phyloP scores from a whole-genome alignment of 2,113 vertebrate genomes.

The Eretmochelys imbricata region DNA sequence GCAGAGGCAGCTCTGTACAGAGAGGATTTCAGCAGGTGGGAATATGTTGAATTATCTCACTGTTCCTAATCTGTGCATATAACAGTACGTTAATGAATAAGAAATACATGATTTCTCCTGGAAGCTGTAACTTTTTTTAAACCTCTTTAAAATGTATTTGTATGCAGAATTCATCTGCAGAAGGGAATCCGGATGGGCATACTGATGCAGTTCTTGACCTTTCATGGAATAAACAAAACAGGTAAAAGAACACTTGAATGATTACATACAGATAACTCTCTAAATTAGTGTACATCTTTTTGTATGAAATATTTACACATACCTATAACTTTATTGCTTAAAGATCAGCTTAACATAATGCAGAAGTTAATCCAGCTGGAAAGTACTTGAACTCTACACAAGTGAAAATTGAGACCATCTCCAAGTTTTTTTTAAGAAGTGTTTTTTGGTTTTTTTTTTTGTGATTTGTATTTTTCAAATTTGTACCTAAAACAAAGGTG shows the following conservation, averaged over 20 bases:
- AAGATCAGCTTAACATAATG: neutral
- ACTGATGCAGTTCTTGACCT: conserved; percentile 93
- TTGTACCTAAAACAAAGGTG: neutral
- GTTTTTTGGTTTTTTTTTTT: neutral
- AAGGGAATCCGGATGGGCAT: conserved; percentile 84
- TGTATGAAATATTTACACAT: neutral
- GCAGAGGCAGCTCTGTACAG: neutral
- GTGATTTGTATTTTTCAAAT: neutral
- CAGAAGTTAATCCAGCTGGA: neutral
- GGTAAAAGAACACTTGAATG: conserved; percentile 75
- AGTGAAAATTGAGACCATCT: neutral
- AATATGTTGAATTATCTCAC: neutral
- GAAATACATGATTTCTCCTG: neutral
- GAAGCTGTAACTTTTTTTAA: neutral
- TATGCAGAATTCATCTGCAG: conserved; percentile 79
- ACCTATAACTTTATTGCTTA: neutral
- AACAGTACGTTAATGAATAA: neutral
- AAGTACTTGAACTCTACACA: neutral
- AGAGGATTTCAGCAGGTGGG: neutral
- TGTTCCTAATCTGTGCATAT: neutral
- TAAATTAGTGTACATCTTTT: neutral
- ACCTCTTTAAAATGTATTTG: neutral
- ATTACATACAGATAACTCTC: neutral
- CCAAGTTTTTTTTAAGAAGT: rapidly evolving
- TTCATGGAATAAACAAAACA: conserved; percentile 93